Percentiles rank a stretch among this genome's conserved stretches.
Conservation (phyloP, 1,140 invertebrate species). For the Charaxes varanes region DNA sequence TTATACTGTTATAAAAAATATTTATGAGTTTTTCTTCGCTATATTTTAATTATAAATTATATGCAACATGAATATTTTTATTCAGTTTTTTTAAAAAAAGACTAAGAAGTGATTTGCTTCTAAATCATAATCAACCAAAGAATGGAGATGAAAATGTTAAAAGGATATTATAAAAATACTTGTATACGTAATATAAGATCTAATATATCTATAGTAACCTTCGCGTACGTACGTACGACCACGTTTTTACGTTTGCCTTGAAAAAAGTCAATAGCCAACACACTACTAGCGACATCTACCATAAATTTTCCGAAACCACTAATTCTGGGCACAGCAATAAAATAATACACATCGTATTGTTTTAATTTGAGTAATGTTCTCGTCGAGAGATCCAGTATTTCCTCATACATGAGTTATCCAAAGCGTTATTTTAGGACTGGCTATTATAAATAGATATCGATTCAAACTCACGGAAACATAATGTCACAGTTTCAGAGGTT, state of each 20-base stretch:
- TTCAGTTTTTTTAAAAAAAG: no score
- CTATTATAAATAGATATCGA: slow-evolving; percentile 2
- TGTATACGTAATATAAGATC: slow-evolving; percentile 17
- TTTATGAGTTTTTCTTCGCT: no score
- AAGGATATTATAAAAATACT: slow-evolving; percentile 23
- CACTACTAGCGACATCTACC: slow-evolving; percentile 42
- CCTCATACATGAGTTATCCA: no score
- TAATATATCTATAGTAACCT: slow-evolving; percentile 26
- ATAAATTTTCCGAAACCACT: slow-evolving; percentile 20
- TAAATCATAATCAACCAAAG: no score
- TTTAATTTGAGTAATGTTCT: no score
- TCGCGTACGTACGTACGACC: slow-evolving; percentile 20
- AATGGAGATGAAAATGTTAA: no score
- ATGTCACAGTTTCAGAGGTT: slow-evolving; percentile 12
- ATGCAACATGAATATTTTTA: no score
- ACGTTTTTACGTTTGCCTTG: slow-evolving; percentile 28
- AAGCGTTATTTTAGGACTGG: not conserved
- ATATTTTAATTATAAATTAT: no score
- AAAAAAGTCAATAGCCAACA: slow-evolving; percentile 38
- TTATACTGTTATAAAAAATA: no score
- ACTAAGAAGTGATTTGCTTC: no score
- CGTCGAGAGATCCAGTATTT: no score
- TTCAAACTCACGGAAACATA: slow-evolving; percentile 13
- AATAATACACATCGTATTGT: not conserved
- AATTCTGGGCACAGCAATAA: slow-evolving; percentile 1